Evolutionary conservation across 2,113 vertebrate genomes (phyloP).

Genomic region (Nicator chloris): DNA sequence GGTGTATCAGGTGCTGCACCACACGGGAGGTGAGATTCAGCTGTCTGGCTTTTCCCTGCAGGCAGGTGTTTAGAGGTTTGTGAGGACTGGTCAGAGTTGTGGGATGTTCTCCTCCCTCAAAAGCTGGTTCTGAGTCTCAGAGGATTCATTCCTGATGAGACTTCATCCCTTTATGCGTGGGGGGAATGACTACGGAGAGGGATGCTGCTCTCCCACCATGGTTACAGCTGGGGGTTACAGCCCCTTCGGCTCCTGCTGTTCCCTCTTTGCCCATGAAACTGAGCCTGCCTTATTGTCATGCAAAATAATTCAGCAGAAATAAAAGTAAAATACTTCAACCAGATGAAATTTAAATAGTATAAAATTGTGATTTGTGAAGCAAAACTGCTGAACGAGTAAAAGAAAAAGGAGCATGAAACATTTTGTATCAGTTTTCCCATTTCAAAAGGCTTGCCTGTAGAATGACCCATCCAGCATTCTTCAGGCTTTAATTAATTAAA

Average conservation of each 20-base stretch:
- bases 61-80: not conserved
- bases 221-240: not conserved
- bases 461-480: constrained; percentile 63
- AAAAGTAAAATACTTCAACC: constrained; percentile 48
- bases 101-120: not conserved
- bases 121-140: not conserved
- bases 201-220: not conserved
- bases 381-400: constrained; percentile 63
- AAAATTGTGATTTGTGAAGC: constrained; percentile 56
- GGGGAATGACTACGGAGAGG: not conserved
- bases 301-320: constrained; percentile 39
- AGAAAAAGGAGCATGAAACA: constrained; percentile 53
- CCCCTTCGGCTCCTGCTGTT: not conserved
- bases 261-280: not conserved
- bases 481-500: constrained; percentile 75
- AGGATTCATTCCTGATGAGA: not conserved
- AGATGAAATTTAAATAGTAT: constrained; percentile 46
- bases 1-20: not conserved
- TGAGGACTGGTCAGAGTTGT: not conserved
- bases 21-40: not conserved
- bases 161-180: not conserved
- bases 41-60: not conserved
- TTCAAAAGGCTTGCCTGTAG: constrained; percentile 50
- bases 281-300: not conserved
- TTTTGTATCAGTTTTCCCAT: constrained; percentile 1